These are phyloP conservation scores for Caranx ignobilis DNA, from an alignment of 2,113 vertebrate species.

Conservation along the genomic window DNA sequence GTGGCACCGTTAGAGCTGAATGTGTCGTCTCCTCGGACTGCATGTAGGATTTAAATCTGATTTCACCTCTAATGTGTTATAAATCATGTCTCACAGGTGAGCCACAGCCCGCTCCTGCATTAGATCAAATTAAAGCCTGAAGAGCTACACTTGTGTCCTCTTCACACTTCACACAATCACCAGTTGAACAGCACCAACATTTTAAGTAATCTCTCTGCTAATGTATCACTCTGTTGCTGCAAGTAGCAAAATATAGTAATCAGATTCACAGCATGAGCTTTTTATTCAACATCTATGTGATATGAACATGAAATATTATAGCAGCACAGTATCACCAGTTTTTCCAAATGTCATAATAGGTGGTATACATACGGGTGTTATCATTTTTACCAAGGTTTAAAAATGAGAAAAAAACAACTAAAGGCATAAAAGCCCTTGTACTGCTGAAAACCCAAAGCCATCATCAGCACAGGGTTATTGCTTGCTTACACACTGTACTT, in stretches of 20 bases:
- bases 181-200: conserved; percentile 23
- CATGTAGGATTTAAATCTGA: background rate
- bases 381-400: background rate
- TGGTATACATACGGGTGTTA: background rate
- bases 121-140: conserved; percentile 26
- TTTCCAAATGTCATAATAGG: background rate
- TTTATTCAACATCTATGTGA: background rate
- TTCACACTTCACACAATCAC: conserved; percentile 35
- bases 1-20: background rate
- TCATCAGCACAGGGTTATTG: conserved; percentile 4
- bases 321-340: too few species aligned
- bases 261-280: background rate
- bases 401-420: background rate
- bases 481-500: conserved; percentile 34
- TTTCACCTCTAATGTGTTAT: conserved; percentile 15
- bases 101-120: conserved; percentile 26
- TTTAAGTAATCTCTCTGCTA: background rate
- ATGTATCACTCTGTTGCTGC: background rate
- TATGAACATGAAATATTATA: background rate
- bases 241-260: background rate
- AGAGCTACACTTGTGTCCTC: conserved; percentile 26
- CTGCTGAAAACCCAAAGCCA: background rate
- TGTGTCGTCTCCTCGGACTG: background rate
- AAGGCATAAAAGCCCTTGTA: background rate
- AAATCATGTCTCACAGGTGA: conserved; percentile 13